phyloP scores from a whole-genome alignment of 2,888 invertebrate species.

The Anoplius nigerrimus region DNA sequence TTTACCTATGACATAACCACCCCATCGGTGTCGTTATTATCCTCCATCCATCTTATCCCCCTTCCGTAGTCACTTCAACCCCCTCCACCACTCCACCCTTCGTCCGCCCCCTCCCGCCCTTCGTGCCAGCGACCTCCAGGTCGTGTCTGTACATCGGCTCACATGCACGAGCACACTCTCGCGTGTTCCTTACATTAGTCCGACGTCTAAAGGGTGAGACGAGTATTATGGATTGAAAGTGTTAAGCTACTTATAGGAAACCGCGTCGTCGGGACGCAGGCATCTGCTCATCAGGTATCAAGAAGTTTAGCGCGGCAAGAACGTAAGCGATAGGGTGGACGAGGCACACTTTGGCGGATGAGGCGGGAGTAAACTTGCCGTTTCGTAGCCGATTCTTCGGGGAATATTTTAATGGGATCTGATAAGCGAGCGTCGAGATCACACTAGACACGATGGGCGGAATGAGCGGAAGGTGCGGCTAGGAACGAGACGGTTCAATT shows the following conservation, averaged over 20 bases:
- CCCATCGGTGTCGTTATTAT: slow-evolving; percentile 32
- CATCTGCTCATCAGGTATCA: too few relatives aligned
- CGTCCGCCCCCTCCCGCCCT: too few relatives aligned
- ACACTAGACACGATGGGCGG: too few relatives aligned
- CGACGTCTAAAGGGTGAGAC: slow-evolving; percentile 16
- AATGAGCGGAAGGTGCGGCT: too few relatives aligned
- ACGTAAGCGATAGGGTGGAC: too few relatives aligned
- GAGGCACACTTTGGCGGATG: too few relatives aligned
- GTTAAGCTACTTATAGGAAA: slow-evolving; percentile 14
- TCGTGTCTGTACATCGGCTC: background rate
- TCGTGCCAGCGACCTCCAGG: too few relatives aligned
- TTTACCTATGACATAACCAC: slow-evolving; percentile 25
- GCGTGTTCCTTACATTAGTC: slow-evolving; percentile 25
- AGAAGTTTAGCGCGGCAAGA: too few relatives aligned
- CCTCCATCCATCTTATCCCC: slow-evolving; percentile 18
- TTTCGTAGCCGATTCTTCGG: background rate
- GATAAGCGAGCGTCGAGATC: background rate
- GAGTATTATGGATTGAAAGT: slow-evolving; percentile 24
- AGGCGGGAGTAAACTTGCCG: too few relatives aligned
- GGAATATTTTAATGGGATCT: background rate
- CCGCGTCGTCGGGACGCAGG: slow-evolving; percentile 1
- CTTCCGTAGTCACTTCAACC: too few relatives aligned
- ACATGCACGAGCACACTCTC: background rate
- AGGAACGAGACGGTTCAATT: too few relatives aligned
- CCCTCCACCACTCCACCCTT: slow-evolving; percentile 1